These are phyloP conservation scores for Laothoe populi DNA, from an alignment of 2,888 invertebrate genomes.

Conservation along the genomic window DNA sequence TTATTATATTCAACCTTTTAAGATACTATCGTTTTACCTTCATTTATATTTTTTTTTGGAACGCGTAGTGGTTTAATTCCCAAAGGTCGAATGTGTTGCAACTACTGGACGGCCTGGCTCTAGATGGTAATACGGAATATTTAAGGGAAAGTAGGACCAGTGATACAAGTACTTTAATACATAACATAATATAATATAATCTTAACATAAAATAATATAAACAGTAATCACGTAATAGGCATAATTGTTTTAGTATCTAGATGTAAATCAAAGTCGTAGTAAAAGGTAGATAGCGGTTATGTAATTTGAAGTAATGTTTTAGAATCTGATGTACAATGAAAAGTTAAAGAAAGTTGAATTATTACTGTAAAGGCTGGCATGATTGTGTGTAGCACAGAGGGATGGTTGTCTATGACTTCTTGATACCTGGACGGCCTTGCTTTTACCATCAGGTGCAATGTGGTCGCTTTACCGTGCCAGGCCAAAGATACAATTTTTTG, in stretches of 20 bases:
- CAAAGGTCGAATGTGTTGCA: slow-evolving; percentile 20
- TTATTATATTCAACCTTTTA: not conserved
- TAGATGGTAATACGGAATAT: slow-evolving; percentile 12
- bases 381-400: too few relatives aligned
- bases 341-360: too few relatives aligned
- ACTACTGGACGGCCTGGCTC: not conserved
- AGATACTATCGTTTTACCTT: slow-evolving; percentile 1
- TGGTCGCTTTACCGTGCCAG: too few relatives aligned
- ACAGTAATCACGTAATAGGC: not conserved
- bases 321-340: too few relatives aligned
- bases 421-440: too few relatives aligned
- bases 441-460: too few relatives aligned
- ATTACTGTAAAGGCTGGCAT: too few relatives aligned
- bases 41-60: not conserved
- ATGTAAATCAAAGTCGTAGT: not conserved
- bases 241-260: not conserved
- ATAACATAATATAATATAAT: too few relatives aligned
- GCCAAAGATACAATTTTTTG: too few relatives aligned
- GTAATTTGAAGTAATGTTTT: not conserved
- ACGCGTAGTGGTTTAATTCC: not conserved
- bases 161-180: not conserved
- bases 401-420: too few relatives aligned
- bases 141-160: slow-evolving; percentile 15
- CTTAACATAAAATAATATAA: not conserved
- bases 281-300: not conserved